Conservation (phyloP, 2,113 vertebrate genomes). For the Hippocampus barbouri region DNA sequence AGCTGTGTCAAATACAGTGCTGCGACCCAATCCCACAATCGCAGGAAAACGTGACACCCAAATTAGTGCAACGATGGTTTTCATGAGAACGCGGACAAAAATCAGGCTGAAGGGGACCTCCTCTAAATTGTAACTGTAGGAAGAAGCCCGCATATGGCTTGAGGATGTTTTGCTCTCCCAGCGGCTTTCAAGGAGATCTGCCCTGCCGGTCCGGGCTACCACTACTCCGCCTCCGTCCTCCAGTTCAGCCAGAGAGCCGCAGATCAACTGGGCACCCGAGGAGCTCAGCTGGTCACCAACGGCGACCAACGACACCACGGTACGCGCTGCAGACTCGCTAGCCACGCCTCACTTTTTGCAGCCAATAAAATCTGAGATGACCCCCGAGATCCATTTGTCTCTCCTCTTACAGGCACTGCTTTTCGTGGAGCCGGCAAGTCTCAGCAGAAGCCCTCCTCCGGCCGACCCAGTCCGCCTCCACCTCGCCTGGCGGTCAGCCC, state of each 20-base stretch:
- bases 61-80: too few relatives aligned
- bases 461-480: not conserved
- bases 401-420: constrained; percentile 17
- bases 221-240: constrained; percentile 84
- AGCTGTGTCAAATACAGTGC: too few relatives aligned
- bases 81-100: too few relatives aligned
- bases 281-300: constrained; percentile 44
- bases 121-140: not conserved
- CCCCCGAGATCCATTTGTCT: not conserved
- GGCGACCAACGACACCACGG: constrained; percentile 19
- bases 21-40: too few relatives aligned
- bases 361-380: not conserved
- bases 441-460: constrained; percentile 14
- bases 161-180: constrained; percentile 35
- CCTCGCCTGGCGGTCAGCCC: not conserved
- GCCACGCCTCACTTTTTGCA: not conserved
- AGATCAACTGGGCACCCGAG: constrained; percentile 57
- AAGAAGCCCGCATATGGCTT: not conserved
- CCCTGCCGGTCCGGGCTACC: constrained; percentile 92
- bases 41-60: too few relatives aligned
- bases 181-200: constrained; percentile 92
- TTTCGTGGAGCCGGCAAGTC: constrained; percentile 8
- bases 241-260: constrained; percentile 73
- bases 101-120: too few relatives aligned
- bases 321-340: not conserved